Evolutionary conservation across 2,888 invertebrate species (phyloP), one percentile per base, ranked within the genome.

Genomic region (Nymphalis polychloros): DNA sequence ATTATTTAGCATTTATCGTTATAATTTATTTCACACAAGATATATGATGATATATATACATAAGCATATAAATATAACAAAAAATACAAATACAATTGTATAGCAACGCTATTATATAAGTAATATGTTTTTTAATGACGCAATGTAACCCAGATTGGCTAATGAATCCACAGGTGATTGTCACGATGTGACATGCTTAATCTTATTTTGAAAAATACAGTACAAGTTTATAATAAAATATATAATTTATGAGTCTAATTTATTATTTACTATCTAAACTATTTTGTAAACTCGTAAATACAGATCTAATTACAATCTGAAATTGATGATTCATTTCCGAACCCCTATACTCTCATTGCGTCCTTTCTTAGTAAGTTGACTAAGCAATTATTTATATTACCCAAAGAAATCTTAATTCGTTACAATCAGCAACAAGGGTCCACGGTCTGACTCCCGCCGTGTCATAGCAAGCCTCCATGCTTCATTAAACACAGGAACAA

Each of bases 351-450:
- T 79, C 72, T 74, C 63, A 77, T 74, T 73, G 76, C 75, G 75
- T 74, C 71, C 75, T 77, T 79, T 76, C 76, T 77, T 74, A 77
- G 78, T 74, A 74, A 80, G 78, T 79, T 77, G 76, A 77, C 73
- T 73, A 75, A 76, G 76, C 78, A 80, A 80, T 81, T 80, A 80
- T 76, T 76, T 80, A 80, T 78, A 84, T 83, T 81, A 83, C 82
- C 84, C 82, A 84, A 86, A 88, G 84, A 85, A 87, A 88, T 85
- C 79, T 83, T 86, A 85, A 90, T 92, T 92, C 87, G 86, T 90
- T 81, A 89, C 84, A 86, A 90, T 90, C 88, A 90, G 76, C 73
- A 76, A 81, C 87, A 87, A 85, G 83, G 81, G 83, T 62, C 66
- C 55, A 77, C 77, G 72, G 82, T 76, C 77, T 73, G 77, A 74